phyloP scores from a whole-genome alignment of 2,888 invertebrate genomes.

The Andrena hattorfiana region DNA sequence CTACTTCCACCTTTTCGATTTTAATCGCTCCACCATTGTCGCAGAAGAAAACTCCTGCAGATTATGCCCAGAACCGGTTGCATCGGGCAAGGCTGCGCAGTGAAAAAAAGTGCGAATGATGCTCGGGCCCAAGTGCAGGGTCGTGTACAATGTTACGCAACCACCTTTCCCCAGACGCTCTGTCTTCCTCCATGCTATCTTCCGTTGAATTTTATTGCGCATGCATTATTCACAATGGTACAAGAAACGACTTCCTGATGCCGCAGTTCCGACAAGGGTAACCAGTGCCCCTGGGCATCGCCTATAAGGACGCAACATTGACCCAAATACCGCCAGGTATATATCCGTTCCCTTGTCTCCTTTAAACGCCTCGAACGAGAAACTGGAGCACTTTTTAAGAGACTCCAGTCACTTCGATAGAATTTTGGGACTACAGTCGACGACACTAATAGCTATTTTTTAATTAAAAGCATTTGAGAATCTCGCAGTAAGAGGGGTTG shows the following conservation, averaged over 20 bases:
- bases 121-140: slow-evolving; percentile 20
- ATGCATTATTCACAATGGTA: slow-evolving; percentile 3
- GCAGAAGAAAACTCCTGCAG: background rate
- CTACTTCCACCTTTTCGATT: no score
- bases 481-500: no score
- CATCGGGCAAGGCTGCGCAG: background rate
- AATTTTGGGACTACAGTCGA: no score
- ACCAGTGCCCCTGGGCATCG: slow-evolving; percentile 67
- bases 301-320: slow-evolving; percentile 80
- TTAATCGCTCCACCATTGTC: background rate
- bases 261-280: slow-evolving; percentile 76
- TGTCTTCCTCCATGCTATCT: background rate
- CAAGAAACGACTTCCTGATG: slow-evolving; percentile 58
- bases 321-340: slow-evolving; percentile 74
- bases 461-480: no score
- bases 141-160: background rate
- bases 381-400: background rate
- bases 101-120: background rate
- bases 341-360: slow-evolving; percentile 63
- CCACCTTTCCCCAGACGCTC: background rate
- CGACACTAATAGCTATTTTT: no score
- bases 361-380: slow-evolving; percentile 20
- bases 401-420: no score
- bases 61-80: slow-evolving; percentile 3
- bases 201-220: slow-evolving; percentile 3